These are phyloP conservation scores for Drosophila paracracens DNA, from an alignment of 2,888 invertebrate genomes.

Conservation along the genomic window DNA sequence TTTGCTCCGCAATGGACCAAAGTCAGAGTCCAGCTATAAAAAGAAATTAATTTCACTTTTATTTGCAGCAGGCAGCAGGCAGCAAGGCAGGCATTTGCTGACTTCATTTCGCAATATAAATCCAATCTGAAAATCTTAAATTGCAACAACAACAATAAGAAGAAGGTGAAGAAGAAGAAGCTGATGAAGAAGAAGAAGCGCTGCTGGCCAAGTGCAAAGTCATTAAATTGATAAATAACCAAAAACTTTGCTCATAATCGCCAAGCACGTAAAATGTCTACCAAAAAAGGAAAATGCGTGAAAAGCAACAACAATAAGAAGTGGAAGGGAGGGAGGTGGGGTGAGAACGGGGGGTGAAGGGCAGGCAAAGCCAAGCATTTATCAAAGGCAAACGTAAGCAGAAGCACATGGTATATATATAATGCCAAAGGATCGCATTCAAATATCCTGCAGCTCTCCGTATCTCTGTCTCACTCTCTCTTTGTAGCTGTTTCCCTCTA, in stretches of 20 bases:
- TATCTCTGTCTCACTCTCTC: not conserved
- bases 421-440: slow-evolving; percentile 37
- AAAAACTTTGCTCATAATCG: slow-evolving; percentile 78
- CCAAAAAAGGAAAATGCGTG: slow-evolving; percentile 30
- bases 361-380: slow-evolving; percentile 55
- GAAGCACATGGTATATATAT: slow-evolving; percentile 10
- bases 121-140: slow-evolving; percentile 69
- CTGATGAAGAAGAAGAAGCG: slow-evolving; percentile 1
- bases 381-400: slow-evolving; percentile 54
- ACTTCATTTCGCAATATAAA: slow-evolving; percentile 69
- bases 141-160: slow-evolving; percentile 29
- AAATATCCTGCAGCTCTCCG: slow-evolving; percentile 12
- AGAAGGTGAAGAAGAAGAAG: not conserved
- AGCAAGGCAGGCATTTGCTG: slow-evolving; percentile 20
- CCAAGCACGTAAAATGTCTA: slow-evolving; percentile 53
- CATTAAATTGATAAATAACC: slow-evolving; percentile 79
- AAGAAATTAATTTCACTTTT: slow-evolving; percentile 63
- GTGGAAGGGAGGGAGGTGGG: rapidly evolving
- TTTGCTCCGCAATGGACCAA: not conserved
- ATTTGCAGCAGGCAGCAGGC: slow-evolving; percentile 30
- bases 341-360: not conserved
- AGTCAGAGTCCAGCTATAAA: slow-evolving; percentile 49
- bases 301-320: slow-evolving; percentile 5
- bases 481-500: not conserved
- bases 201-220: slow-evolving; percentile 57